Conservation (phyloP, 2,888 invertebrate genomes). For the Caradrina kadenii region DNA sequence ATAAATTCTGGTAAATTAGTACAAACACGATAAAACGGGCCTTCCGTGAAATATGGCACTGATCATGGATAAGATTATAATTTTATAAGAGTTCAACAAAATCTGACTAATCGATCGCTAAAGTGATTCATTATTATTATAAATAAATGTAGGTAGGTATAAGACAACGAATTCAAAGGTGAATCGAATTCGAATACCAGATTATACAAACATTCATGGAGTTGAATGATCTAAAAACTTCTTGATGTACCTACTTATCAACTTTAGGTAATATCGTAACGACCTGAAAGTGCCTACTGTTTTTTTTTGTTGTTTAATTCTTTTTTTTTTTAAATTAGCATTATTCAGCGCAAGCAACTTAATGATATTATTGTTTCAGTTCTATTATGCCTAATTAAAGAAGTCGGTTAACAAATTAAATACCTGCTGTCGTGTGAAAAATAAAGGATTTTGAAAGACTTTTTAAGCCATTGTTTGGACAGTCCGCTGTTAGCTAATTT, state of each 20-base stretch:
- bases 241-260: not conserved
- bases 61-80: conserved; percentile 35
- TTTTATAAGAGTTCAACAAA: conserved; percentile 23
- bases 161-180: conserved; percentile 20
- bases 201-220: conserved; percentile 23
- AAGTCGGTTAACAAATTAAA: conserved; percentile 21
- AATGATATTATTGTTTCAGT: conserved; percentile 46
- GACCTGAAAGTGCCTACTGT: conserved; percentile 19
- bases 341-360: conserved; percentile 29
- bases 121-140: conserved; percentile 52
- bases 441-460: conserved; percentile 42
- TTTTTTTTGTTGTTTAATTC: conserved; percentile 8
- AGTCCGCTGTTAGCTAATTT: conserved; percentile 24
- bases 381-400: conserved; percentile 32
- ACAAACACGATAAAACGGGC: conserved; percentile 24
- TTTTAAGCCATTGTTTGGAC: conserved; percentile 40
- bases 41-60: conserved; percentile 28
- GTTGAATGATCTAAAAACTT: conserved; percentile 29
- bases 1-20: conserved; percentile 26
- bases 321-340: conserved; percentile 5
- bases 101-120: conserved; percentile 26
- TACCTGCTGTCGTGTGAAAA: conserved; percentile 47
- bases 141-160: not conserved
- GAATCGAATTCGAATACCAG: conserved; percentile 27
- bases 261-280: conserved; percentile 18